phyloP scores from a whole-genome alignment of 2,888 invertebrate species.

The Napeogenes sylphis region DNA sequence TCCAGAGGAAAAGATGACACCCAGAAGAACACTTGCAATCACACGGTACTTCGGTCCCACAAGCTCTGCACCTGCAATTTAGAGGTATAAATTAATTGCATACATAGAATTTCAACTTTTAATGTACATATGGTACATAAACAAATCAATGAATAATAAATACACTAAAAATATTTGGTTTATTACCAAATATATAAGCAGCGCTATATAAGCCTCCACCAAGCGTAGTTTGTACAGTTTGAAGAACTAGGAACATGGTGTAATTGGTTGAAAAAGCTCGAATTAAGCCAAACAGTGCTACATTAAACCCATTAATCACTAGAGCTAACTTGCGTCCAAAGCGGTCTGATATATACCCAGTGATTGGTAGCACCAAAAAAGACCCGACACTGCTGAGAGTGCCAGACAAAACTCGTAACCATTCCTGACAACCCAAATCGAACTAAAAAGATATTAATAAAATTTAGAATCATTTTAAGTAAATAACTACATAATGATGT shows the following conservation, averaged over 20 bases:
- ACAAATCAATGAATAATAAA: not conserved
- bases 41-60: conserved; percentile 84
- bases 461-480: not conserved
- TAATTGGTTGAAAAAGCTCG: conserved; percentile 77
- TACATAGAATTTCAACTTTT: not conserved
- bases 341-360: conserved; percentile 80
- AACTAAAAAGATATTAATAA: conserved; percentile 56
- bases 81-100: not conserved
- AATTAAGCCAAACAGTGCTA: conserved; percentile 67
- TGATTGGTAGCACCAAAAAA: conserved; percentile 78
- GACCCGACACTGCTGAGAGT: conserved; percentile 81
- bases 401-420: conserved; percentile 81
- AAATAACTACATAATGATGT: not conserved
- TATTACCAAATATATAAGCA: conserved; percentile 62
- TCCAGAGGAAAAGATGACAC: conserved; percentile 82
- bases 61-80: conserved; percentile 77
- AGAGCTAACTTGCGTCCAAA: conserved; percentile 61
- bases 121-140: not conserved
- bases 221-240: conserved; percentile 73
- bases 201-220: conserved; percentile 76
- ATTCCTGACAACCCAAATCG: conserved; percentile 76
- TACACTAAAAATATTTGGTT: not conserved
- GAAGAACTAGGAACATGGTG: conserved; percentile 71
- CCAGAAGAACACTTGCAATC: conserved; percentile 69
- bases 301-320: conserved; percentile 48